Percentiles rank a stretch among this genome's conserved stretches.
phyloP scores from a whole-genome alignment of 92 coral and sea anemone genomes.

The Zoanthus sociatus region DNA sequence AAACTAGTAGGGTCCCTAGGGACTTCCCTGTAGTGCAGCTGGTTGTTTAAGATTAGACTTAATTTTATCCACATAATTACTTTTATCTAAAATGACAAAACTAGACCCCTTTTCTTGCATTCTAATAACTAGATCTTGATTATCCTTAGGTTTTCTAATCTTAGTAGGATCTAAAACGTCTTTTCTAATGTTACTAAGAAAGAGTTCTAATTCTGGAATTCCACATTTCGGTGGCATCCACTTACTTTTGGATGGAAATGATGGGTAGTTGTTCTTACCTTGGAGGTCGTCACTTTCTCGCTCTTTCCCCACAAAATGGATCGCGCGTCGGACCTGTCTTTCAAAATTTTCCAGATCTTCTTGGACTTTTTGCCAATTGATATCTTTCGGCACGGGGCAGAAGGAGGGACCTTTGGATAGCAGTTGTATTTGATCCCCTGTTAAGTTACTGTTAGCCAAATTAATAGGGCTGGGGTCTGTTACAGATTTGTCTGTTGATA shows the following conservation, averaged over 20 bases:
- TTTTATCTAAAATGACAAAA: no score
- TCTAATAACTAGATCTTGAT: not conserved
- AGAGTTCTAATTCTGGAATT: not conserved
- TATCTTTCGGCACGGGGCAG: constrained; percentile 22
- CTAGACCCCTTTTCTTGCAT: not conserved
- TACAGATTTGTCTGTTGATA: constrained; percentile 6
- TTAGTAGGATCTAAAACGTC: constrained; percentile 11
- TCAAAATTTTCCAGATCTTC: constrained; percentile 43
- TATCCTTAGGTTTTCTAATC: constrained; percentile 34
- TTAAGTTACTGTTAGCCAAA: not conserved
- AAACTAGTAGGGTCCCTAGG: no score
- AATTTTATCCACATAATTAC: no score
- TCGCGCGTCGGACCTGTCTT: constrained; percentile 30
- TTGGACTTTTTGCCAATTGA: constrained; percentile 25
- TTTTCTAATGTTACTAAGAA: constrained; percentile 24
- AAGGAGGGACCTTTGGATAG: constrained; percentile 41
- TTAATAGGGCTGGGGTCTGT: constrained; percentile 34
- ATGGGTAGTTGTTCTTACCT: not conserved
- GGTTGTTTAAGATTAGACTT: no score
- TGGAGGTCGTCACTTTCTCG: not conserved
- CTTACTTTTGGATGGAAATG: not conserved
- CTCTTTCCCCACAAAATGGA: not conserved
- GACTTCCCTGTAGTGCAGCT: no score
- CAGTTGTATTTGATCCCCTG: constrained; percentile 25
- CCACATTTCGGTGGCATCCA: constrained; percentile 34